Base-by-base conservation (phyloP, 2,113 vertebrate species). In the Aramus guarauna region DNA sequence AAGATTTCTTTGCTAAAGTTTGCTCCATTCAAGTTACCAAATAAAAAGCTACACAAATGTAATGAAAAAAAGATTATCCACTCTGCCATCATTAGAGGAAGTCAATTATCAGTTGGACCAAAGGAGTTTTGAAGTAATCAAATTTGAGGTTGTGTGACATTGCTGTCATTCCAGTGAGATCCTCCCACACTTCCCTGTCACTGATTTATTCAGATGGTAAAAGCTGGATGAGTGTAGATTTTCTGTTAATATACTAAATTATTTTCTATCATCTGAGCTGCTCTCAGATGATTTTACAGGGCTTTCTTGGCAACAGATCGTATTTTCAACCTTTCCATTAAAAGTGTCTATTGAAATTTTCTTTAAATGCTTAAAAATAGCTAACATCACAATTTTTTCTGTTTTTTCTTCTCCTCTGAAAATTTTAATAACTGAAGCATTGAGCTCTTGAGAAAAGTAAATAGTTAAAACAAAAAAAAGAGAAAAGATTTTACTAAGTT, bases 61-160 rank as follows among this genome's bases (percentile, higher is more conserved):
- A 83, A 79, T n/a, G 16, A n/a, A 88, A 87, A 72, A 90, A 80
- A 80, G 6, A 74, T 63, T 88, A 72, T 72, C 30, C n/a, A n/a
- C 41, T 69, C 39, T 92, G 55, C 32, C 45, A 37, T 87, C 41
- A 41, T 95, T 78, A 60, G 9, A 92, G 63, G 24, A 88, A 96
- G 59, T 71, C n/a, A 95, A 58, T 87, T 93, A 87, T 80, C 41
- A 67, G 50, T 85, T 89, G 67, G 73, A 83, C 39, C 37, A 83
- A 85, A 94, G 32, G 43, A 92, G 36, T 83, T 94, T 77, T 87
- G 58, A 87, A 87, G 47, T 91, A 90, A 94, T 92, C 95, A 93
- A 82, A 93, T 92, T 79, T 96, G 52, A 86, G 50, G 5, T 43
- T 94, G 37, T 77, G 71, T 90, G 81, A 81, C 94, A 90, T 36